These are phyloP conservation scores for Drosophila willistoni DNA, from an alignment of 1,140 invertebrate species.

Conservation along the genomic window DNA sequence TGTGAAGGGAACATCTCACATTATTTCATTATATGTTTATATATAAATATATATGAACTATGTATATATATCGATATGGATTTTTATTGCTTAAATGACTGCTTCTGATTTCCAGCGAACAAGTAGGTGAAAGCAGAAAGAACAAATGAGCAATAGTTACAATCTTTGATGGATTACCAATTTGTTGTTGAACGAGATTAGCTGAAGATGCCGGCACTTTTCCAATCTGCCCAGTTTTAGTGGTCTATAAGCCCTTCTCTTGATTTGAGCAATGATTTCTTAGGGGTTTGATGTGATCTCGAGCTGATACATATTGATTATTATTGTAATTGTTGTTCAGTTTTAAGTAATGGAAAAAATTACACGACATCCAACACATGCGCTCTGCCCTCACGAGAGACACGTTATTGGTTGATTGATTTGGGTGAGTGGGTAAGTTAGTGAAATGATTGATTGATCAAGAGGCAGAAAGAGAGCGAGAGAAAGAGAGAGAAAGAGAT, in stretches of 20 bases:
- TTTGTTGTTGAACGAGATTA: constrained; percentile 41
- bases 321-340: constrained; percentile 44
- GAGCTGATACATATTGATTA: constrained; percentile 49
- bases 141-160: constrained; percentile 73
- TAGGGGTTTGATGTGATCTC: constrained; percentile 50
- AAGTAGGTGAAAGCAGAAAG: constrained; percentile 54
- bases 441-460: constrained; percentile 47
- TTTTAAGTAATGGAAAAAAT: constrained; percentile 75
- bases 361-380: constrained; percentile 83
- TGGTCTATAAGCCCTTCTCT: constrained; percentile 40
- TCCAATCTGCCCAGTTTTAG: constrained; percentile 46
- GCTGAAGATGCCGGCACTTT: constrained; percentile 51
- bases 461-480: constrained; percentile 39
- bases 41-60: constrained; percentile 27
- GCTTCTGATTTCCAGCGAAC: constrained; percentile 46
- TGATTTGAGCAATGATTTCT: constrained; percentile 46
- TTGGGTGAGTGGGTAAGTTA: constrained; percentile 63
- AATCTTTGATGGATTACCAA: constrained; percentile 74
- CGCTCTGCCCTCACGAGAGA: constrained; percentile 83
- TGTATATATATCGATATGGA: constrained; percentile 31
- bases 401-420: constrained; percentile 73
- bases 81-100: constrained; percentile 39
- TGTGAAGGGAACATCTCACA: constrained; percentile 83
- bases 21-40: constrained; percentile 54
- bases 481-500: constrained; percentile 30